phyloP scores from a whole-genome alignment of 2,888 invertebrate species.

The Emesis russula region DNA sequence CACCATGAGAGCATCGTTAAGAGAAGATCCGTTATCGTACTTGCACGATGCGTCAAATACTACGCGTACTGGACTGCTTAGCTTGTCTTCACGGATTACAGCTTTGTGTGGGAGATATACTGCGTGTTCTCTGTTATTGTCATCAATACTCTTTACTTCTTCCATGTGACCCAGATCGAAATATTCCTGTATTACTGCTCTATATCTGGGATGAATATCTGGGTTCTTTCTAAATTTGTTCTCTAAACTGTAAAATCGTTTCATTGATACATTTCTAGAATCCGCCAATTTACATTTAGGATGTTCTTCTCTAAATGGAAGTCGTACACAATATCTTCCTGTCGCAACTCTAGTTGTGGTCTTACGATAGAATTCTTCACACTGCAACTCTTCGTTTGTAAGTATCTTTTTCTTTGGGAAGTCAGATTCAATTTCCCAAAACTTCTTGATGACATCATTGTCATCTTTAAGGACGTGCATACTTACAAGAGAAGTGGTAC shows the following conservation, averaged over 20 bases:
- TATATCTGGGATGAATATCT: not conserved
- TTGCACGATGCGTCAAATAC: slow-evolving; percentile 75
- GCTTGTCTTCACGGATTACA: slow-evolving; percentile 81
- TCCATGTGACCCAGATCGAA: slow-evolving; percentile 34
- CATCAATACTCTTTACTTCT: slow-evolving; percentile 9
- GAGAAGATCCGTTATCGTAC: not conserved
- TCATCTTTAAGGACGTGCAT: slow-evolving; percentile 60
- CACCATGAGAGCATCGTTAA: not conserved
- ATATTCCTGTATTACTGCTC: slow-evolving; percentile 32
- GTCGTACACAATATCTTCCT: slow-evolving; percentile 66
- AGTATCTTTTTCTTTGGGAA: not conserved
- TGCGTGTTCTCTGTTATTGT: not conserved
- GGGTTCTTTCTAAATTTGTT: slow-evolving; percentile 1
- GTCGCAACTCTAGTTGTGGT: slow-evolving; percentile 49
- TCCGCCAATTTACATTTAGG: slow-evolving; percentile 31
- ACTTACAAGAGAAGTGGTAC: no score
- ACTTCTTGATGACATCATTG: slow-evolving; percentile 41
- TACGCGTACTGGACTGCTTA: slow-evolving; percentile 83
- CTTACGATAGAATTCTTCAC: slow-evolving; percentile 49
- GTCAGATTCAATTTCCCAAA: not conserved
- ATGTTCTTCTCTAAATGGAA: slow-evolving; percentile 52
- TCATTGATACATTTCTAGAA: slow-evolving; percentile 28
- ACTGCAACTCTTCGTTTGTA: slow-evolving; percentile 49
- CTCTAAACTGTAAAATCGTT: slow-evolving; percentile 25
- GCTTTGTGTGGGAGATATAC: slow-evolving; percentile 88